These are phyloP conservation scores for Meriones psammophilus DNA, from an alignment of 2,797 vertebrate genomes.

Conservation along the genomic window DNA sequence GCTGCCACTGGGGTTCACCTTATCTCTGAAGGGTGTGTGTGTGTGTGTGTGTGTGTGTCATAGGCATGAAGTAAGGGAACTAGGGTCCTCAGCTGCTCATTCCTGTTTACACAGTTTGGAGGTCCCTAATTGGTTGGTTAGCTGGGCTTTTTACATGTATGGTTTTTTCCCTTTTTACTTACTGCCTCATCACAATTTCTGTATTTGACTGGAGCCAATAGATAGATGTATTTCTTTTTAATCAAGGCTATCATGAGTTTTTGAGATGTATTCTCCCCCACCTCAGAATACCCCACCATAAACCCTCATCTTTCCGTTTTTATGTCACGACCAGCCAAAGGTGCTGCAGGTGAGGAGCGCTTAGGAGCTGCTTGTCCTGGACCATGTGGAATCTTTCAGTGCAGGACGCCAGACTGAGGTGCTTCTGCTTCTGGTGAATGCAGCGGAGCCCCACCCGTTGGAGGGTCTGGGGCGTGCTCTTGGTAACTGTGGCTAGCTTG, in stretches of 20 bases:
- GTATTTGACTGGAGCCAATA: constrained; percentile 12
- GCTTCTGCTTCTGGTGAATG: not conserved
- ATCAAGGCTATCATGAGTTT: not conserved
- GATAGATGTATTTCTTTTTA: constrained; percentile 24
- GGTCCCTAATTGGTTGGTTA: not conserved
- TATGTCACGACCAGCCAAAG: not conserved
- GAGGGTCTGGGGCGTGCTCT: not conserved
- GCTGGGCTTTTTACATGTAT: not conserved
- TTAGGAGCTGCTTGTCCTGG: not conserved
- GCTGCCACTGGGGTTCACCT: not conserved
- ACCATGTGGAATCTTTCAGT: not conserved
- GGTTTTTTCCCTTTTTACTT: not conserved
- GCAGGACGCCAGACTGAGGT: not conserved
- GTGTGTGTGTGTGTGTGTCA: too few species aligned
- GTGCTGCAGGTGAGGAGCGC: not conserved
- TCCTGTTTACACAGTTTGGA: not conserved
- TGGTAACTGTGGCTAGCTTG: constrained; percentile 61
- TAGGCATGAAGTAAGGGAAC: not conserved
- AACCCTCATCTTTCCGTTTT: constrained; percentile 3
- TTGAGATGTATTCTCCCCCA: not conserved
- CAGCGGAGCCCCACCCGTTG: not conserved
- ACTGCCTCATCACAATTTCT: not conserved
- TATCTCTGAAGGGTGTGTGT: not conserved
- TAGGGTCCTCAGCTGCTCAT: not conserved
- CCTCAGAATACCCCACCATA: not conserved